A percentile compares a stretch with the other conserved stretches of the same genome.
phyloP scores from a whole-genome alignment of 2,888 invertebrate species.

The Subacronicta megacephala region DNA sequence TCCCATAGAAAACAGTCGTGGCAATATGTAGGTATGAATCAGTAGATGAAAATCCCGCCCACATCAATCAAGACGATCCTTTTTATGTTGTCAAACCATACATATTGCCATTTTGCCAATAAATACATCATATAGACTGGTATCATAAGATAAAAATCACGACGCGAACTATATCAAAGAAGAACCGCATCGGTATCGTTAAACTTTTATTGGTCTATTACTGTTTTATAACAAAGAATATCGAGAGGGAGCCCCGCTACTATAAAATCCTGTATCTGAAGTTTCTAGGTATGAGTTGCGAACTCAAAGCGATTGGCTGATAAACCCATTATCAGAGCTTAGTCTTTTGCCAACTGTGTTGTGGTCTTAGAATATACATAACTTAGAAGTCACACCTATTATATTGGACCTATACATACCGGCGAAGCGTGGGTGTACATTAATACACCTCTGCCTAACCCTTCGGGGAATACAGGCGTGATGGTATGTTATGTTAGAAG shows the following conservation, averaged over 20 bases:
- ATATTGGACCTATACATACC: no score
- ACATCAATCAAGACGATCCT: conserved; percentile 14
- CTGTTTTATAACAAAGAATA: conserved; percentile 76
- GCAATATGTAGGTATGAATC: no score
- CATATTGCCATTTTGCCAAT: conserved; percentile 33
- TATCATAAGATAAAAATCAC: conserved; percentile 56
- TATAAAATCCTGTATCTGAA: conserved; percentile 60
- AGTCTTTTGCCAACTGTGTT: no score
- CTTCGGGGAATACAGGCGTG: no score
- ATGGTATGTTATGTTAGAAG: no score
- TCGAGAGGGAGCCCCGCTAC: conserved; percentile 61
- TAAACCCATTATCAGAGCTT: no score
- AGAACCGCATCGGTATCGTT: conserved; percentile 63
- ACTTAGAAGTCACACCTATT: no score
- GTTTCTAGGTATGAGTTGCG: conserved; percentile 33
- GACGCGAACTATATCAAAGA: conserved; percentile 52
- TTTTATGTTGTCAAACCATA: conserved; percentile 22
- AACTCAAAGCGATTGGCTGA: conserved; percentile 40
- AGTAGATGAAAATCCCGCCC: no score
- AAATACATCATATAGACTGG: conserved; percentile 47
- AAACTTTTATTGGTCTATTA: conserved; percentile 73
- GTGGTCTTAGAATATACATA: no score
- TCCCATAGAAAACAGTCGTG: no score
- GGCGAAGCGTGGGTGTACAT: no score
- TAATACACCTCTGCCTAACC: no score